Evolutionary conservation across 2,113 vertebrate species (phyloP).

Genomic region (Sterrhoptilus dennistouni): DNA sequence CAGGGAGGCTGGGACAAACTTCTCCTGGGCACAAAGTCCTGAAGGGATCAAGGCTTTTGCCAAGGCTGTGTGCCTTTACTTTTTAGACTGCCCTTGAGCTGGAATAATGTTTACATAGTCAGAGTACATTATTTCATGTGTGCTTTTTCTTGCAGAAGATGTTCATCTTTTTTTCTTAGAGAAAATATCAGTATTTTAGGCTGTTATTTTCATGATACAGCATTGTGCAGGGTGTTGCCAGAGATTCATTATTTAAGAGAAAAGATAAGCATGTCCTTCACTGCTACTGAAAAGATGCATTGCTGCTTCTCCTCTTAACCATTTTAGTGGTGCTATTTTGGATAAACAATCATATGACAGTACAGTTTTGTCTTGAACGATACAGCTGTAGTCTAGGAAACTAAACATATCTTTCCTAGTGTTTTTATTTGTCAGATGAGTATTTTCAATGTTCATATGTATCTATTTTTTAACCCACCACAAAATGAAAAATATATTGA

Average conservation of each 20-base stretch:
- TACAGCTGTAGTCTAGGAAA: conserved; percentile 63
- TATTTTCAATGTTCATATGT: not conserved
- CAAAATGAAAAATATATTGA: not conserved
- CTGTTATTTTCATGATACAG: not conserved
- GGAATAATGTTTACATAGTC: not conserved
- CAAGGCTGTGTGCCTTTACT: not conserved
- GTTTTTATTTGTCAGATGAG: conserved; percentile 23
- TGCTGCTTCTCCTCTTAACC: not conserved
- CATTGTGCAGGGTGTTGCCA: not conserved
- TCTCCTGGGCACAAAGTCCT: not conserved
- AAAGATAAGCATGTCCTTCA: not conserved
- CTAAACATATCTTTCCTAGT: conserved; percentile 25
- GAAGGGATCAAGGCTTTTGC: not conserved
- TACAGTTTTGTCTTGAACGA: conserved; percentile 32
- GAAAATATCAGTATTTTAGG: not conserved
- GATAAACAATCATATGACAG: conserved; percentile 33
- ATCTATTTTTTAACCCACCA: not conserved
- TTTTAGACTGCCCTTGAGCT: not conserved
- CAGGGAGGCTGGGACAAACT: not conserved
- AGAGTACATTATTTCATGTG: not conserved
- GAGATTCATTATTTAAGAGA: not conserved
- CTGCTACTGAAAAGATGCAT: not conserved
- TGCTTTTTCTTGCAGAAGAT: not conserved
- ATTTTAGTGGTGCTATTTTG: conserved; percentile 22
- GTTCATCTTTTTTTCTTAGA: not conserved